Evolutionary conservation across 2,888 invertebrate genomes (phyloP).

Genomic region (Eupithecia subumbrata): DNA sequence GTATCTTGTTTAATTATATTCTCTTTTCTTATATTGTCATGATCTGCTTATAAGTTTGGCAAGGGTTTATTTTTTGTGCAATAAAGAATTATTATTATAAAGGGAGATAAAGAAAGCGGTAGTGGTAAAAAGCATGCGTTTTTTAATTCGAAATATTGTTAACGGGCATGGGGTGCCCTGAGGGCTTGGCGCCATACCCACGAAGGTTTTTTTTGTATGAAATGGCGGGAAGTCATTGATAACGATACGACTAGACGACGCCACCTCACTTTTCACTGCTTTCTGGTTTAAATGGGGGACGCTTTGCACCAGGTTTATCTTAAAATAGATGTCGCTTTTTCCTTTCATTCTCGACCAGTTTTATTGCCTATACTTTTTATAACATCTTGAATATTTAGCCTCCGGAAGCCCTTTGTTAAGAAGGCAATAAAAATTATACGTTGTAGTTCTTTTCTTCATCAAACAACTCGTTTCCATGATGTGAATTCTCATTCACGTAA

Average conservation of each 20-base stretch:
- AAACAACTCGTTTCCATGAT: conserved; percentile 7
- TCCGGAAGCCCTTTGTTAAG: conserved; percentile 61
- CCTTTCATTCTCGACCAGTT: conserved; percentile 33
- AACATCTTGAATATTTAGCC: conserved; percentile 49
- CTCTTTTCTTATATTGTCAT: too few relatives aligned
- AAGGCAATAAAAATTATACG: conserved; percentile 56
- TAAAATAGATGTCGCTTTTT: conserved; percentile 39
- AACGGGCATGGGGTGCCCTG: conserved; percentile 39
- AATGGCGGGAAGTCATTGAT: conserved; percentile 36
- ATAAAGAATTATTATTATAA: too few relatives aligned
- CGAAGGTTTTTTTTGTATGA: conserved; percentile 36
- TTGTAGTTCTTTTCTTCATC: conserved; percentile 25
- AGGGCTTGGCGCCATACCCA: conserved; percentile 20
- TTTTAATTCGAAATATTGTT: conserved; percentile 42
- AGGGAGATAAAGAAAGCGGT: conserved; percentile 41
- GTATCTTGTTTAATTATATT: too few relatives aligned
- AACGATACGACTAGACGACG: conserved; percentile 44
- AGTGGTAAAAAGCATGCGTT: conserved; percentile 29
- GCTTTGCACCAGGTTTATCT: conserved; percentile 32
- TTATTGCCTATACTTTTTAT: conserved; percentile 48
- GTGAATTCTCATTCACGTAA: conserved; percentile 8
- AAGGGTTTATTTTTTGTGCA: too few relatives aligned
- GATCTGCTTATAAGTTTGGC: too few relatives aligned
- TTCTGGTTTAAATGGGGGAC: conserved; percentile 2
- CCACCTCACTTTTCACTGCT: conserved; percentile 28